Conservation (phyloP, 2,888 invertebrate genomes). For the Drosophila mercatorum region DNA sequence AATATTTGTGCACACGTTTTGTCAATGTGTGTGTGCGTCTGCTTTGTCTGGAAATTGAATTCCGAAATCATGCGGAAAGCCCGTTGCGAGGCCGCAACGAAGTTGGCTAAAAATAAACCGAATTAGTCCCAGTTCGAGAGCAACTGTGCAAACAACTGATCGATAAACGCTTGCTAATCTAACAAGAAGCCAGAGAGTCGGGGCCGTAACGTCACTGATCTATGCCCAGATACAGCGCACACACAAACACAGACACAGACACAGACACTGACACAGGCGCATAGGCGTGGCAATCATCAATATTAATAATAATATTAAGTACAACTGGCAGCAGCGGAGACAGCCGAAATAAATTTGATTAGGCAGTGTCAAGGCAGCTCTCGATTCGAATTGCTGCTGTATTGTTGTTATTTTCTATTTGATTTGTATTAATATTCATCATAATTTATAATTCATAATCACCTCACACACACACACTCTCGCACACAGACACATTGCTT, state of each 20-base stretch:
- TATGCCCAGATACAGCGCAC: constrained; percentile 26
- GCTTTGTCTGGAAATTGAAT: constrained; percentile 10
- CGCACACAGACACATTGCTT: constrained; percentile 9
- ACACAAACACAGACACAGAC: background rate
- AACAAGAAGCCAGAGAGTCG: constrained; percentile 1
- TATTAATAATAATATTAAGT: constrained; percentile 35
- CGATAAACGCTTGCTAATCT: constrained; percentile 46
- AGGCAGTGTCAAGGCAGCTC: constrained; percentile 57
- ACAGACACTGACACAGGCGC: constrained; percentile 5
- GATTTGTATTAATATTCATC: constrained; percentile 48
- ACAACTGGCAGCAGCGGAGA: constrained; percentile 27
- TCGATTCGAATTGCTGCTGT: constrained; percentile 26
- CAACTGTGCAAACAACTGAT: constrained; percentile 69
- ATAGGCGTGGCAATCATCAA: constrained; percentile 52
- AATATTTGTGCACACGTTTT: constrained; percentile 38
- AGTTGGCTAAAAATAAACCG: constrained; percentile 64
- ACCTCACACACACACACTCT: constrained; percentile 21
- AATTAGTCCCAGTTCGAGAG: constrained; percentile 35
- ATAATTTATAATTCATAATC: constrained; percentile 50
- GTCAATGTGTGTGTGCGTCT: constrained; percentile 7
- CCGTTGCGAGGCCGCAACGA: constrained; percentile 44
- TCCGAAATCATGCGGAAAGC: constrained; percentile 36
- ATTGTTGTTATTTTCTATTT: constrained; percentile 43
- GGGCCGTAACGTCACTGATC: constrained; percentile 33
- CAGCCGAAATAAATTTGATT: constrained; percentile 46